These are phyloP conservation scores for Agelastica alni DNA, from an alignment of 2,888 invertebrate species.

Conservation along the genomic window DNA sequence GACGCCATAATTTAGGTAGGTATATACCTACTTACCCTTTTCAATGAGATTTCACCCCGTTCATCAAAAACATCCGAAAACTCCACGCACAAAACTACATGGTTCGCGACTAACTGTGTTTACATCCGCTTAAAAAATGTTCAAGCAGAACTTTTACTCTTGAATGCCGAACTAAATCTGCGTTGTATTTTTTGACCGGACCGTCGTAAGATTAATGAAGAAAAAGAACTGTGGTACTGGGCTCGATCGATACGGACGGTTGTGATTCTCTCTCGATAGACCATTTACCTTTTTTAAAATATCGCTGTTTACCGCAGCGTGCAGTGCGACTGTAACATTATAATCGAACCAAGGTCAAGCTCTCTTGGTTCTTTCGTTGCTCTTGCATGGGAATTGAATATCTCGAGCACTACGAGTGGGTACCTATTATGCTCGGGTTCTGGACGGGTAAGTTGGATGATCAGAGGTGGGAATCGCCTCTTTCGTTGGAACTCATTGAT, in stretches of 20 bases:
- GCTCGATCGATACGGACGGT: conserved; percentile 1
- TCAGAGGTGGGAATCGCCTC: conserved; percentile 4
- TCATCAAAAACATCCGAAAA: conserved; percentile 9
- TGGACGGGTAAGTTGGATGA: neutral
- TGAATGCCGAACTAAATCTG: conserved; percentile 4
- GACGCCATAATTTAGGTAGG: too few relatives aligned
- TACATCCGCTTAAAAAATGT: neutral
- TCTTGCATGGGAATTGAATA: conserved; percentile 40
- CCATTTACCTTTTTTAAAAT: conserved; percentile 42
- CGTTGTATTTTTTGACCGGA: conserved; percentile 11
- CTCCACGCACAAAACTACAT: conserved; percentile 27
- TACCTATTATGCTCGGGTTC: conserved; percentile 7
- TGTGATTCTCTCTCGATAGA: conserved; percentile 19
- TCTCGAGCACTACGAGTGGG: conserved; percentile 31
- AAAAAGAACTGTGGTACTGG: conserved; percentile 20
- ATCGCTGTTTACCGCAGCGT: conserved; percentile 34
- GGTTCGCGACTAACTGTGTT: conserved; percentile 15
- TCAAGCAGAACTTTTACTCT: neutral
- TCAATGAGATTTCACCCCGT: conserved; percentile 11
- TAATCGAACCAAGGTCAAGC: conserved; percentile 45
- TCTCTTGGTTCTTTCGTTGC: conserved; percentile 12
- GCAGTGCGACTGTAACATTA: conserved; percentile 38
- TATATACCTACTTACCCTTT: conserved; percentile 10
- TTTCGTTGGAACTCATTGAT: neutral
- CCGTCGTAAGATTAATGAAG: conserved; percentile 15